A percentile compares a stretch with the other conserved stretches of the same genome.
phyloP scores from a whole-genome alignment of 2,113 vertebrate species.

The Megaceryle maxima region DNA sequence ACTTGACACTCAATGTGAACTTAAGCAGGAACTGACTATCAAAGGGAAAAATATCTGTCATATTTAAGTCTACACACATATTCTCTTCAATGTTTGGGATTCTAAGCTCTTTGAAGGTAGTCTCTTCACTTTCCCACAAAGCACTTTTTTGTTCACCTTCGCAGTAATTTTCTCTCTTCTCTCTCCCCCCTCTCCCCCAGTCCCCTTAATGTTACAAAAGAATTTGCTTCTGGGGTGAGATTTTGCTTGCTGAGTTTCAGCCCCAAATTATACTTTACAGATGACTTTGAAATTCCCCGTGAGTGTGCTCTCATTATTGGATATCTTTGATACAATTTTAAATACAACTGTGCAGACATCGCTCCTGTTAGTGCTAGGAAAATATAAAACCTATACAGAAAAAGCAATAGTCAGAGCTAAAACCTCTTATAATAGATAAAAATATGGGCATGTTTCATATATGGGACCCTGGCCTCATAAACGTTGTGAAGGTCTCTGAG shows the following conservation, averaged over 20 bases:
- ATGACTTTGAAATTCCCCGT: constrained; percentile 55
- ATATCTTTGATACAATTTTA: constrained; percentile 52
- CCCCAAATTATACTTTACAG: constrained; percentile 54
- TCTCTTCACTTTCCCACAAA: constrained; percentile 59
- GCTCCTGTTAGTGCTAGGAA: constrained; percentile 2
- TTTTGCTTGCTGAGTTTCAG: constrained; percentile 59
- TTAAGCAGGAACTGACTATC: constrained; percentile 43
- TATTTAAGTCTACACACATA: constrained; percentile 21
- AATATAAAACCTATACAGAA: constrained; percentile 21
- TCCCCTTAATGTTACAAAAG: constrained; percentile 43
- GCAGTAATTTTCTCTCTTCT: constrained; percentile 52
- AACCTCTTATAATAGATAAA: not conserved
- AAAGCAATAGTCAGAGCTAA: not conserved
- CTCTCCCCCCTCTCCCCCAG: not conserved
- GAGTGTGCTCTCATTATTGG: constrained; percentile 49
- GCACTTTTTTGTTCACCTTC: constrained; percentile 58
- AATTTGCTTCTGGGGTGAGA: constrained; percentile 55
- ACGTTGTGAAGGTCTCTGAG: constrained; percentile 25
- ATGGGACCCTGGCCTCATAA: not conserved
- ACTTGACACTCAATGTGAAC: constrained; percentile 38
- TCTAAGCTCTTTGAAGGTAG: constrained; percentile 54
- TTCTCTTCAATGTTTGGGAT: constrained; percentile 46
- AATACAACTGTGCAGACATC: constrained; percentile 2
- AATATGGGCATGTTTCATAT: not conserved
- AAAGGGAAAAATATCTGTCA: constrained; percentile 35